phyloP scores from a whole-genome alignment of 53 echinoderm and acorn worm genomes.

The Temnopleurus reevesii region DNA sequence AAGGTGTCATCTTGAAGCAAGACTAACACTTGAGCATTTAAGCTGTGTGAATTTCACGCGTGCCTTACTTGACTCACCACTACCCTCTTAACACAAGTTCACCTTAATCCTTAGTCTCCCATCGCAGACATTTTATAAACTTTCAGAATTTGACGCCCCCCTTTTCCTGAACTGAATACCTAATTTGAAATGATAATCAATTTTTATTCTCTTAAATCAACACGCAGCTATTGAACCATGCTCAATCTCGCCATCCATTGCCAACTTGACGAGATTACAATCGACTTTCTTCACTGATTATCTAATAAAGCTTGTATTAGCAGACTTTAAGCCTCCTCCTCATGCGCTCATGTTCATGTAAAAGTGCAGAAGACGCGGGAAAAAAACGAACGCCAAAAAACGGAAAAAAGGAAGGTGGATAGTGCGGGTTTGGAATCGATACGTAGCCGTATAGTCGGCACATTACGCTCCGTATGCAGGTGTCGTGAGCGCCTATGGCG shows the following conservation, averaged over 20 bases:
- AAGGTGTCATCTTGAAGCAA: not conserved
- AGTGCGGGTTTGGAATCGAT: not conserved
- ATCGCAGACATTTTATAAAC: not conserved
- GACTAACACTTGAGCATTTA: conserved; percentile 28
- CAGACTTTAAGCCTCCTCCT: not conserved
- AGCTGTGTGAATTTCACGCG: conserved; percentile 27
- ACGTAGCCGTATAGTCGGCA: conserved; percentile 29
- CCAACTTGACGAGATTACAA: not conserved
- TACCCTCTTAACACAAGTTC: not conserved
- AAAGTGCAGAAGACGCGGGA: not conserved
- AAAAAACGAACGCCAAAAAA: not conserved
- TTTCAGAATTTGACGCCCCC: not conserved
- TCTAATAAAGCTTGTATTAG: conserved; percentile 28
- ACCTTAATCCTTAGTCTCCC: not conserved
- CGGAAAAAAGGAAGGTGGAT: not conserved
- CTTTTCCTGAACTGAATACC: not conserved
- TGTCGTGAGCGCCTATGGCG: conserved; percentile 40
- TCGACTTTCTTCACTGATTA: not conserved
- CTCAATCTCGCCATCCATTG: not conserved
- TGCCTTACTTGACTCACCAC: conserved; percentile 17
- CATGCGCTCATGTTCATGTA: conserved; percentile 29
- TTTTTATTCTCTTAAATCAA: not conserved
- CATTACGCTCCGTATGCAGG: conserved; percentile 37
- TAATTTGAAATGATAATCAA: not conserved
- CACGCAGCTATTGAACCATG: not conserved